Percentiles rank a stretch among this genome's conserved stretches.
phyloP scores from a whole-genome alignment of 2,113 vertebrate species.

The Dissostichus mawsoni region DNA sequence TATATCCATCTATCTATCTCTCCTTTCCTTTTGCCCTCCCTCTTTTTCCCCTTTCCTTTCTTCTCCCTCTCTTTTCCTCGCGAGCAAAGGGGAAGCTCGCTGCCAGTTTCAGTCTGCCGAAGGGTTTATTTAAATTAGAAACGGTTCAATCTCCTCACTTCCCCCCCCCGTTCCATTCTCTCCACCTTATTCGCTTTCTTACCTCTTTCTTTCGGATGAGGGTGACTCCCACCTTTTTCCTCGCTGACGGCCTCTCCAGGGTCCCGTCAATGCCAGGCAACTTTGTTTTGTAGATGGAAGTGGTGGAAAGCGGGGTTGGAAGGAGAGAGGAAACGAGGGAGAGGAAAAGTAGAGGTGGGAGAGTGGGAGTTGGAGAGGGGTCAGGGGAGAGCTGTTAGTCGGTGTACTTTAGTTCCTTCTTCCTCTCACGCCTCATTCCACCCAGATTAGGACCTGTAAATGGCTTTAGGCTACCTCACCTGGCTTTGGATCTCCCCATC shows the following conservation, averaged over 20 bases:
- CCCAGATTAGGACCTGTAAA: conserved; percentile 76
- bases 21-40: conserved; percentile 72
- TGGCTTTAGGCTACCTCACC: conserved; percentile 62
- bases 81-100: conserved; percentile 84
- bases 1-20: conserved; percentile 80
- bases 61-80: conserved; percentile 76
- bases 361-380: conserved; percentile 70
- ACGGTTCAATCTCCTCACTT: conserved; percentile 82
- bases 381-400: conserved; percentile 78
- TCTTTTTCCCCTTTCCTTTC: conserved; percentile 59
- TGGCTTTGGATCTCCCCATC: conserved; percentile 46
- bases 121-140: conserved; percentile 90
- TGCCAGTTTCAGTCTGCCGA: conserved; percentile 88
- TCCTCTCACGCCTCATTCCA: conserved; percentile 79
- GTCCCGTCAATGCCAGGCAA: conserved; percentile 80
- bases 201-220: conserved; percentile 66
- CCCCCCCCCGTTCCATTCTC: conserved; percentile 36
- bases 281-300: conserved; percentile 83
- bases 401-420: conserved; percentile 74
- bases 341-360: conserved; percentile 67
- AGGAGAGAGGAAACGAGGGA: conserved; percentile 70
- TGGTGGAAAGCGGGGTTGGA: conserved; percentile 63
- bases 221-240: conserved; percentile 74
- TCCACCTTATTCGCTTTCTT: conserved; percentile 56
- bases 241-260: conserved; percentile 73